Evolutionary conservation across 2,797 vertebrate genomes (phyloP), one percentile per base, ranked within the genome.

Genomic region (Gymnoscopelus microlampas): DNA sequence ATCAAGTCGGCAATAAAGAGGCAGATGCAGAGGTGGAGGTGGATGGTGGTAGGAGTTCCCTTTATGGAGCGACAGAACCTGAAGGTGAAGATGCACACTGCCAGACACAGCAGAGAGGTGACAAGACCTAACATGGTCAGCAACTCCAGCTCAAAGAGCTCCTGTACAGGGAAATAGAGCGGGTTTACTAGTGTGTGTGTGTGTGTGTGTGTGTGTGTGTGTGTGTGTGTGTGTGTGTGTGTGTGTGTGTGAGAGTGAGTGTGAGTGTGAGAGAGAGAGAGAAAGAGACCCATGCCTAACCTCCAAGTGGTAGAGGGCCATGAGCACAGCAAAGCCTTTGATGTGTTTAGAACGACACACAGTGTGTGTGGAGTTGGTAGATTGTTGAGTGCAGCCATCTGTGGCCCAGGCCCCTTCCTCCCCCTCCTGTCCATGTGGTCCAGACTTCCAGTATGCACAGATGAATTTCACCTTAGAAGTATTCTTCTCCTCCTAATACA

Each of bases 311-410:
- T 95, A 93, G 47, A 94, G 93, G 0, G 95, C 93, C 95, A 96
- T 93, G 14, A 96, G 93, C 0, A 97, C 87, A 0, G 95, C 95
- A 0, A 97, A 96, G 85, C 95, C 96, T 86, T 93, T 96, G 74
- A 97, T 90, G 78, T 97, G 96, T 1, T 12, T 11, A 66, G 94
- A 95, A 6, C 23, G 60, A 73, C 95, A 96, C 53, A 73, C 65
- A 1, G 90, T 93, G 53, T 88, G 83, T 10, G 73, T 79, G 51
- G 19, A 54, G n/a, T 75, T 75, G 23, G 87, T 86, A 7, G 14
- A 0, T 1, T 63, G 54, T 62, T 47, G 68, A 57, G 0, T 0
- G 78, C 94, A 95, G 44, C 96, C 96, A 0, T 64, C 14, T 26
- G 77, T 83, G 63, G 93, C 91, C 26, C 26, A 29, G 26, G 26